phyloP scores from a whole-genome alignment of 2,888 invertebrate genomes.

The Troilus luridus region DNA sequence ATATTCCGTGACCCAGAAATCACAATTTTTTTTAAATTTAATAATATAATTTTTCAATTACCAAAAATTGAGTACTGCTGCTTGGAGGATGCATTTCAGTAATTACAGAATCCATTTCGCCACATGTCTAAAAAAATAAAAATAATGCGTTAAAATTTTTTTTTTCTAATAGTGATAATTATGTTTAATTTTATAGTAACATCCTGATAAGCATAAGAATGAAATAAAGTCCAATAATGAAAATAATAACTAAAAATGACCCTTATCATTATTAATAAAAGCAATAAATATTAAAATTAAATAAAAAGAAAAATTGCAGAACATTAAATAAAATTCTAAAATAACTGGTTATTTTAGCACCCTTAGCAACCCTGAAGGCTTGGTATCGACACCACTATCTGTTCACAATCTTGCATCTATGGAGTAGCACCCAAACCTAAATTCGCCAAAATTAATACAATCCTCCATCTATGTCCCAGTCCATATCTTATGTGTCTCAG shows the following conservation, averaged over 20 bases:
- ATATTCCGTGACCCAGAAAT: too few relatives aligned
- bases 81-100: conserved; percentile 32
- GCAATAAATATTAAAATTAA: not conserved
- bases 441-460: too few relatives aligned
- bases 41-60: not conserved
- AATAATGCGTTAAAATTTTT: not conserved
- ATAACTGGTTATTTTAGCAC: not conserved
- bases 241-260: not conserved
- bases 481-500: too few relatives aligned
- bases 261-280: not conserved
- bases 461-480: too few relatives aligned
- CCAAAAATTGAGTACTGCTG: conserved; percentile 23
- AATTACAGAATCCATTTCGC: conserved; percentile 31
- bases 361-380: too few relatives aligned
- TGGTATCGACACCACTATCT: too few relatives aligned
- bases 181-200: not conserved
- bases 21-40: not conserved
- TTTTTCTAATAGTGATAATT: not conserved
- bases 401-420: too few relatives aligned
- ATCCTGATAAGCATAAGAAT: not conserved
- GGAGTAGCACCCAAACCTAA: too few relatives aligned
- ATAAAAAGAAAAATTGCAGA: not conserved
- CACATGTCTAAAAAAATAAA: conserved; percentile 8
- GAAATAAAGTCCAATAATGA: not conserved
- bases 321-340: not conserved